phyloP scores from a whole-genome alignment of 2,113 vertebrate genomes.

The Diadophis punctatus region DNA sequence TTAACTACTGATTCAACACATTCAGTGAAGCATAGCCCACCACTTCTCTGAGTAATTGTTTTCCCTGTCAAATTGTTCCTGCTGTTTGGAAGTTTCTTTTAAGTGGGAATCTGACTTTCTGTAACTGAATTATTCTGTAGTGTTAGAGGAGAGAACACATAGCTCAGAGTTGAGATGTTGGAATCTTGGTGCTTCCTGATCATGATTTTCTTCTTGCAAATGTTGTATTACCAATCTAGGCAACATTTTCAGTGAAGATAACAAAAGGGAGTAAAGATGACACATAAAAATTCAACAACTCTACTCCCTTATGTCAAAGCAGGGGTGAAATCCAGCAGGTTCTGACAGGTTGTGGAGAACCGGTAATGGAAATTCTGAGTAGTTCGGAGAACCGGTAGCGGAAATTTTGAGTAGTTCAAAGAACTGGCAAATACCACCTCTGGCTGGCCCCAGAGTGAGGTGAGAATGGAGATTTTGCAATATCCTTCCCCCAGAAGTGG shows the following conservation, averaged over 20 bases:
- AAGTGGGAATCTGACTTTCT: neutral
- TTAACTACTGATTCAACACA: neutral
- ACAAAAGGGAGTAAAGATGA: neutral
- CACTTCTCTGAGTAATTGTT: neutral
- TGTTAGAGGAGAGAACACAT: neutral
- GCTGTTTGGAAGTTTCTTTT: neutral
- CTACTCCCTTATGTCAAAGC: neutral
- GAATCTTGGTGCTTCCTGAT: neutral
- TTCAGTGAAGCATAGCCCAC: neutral
- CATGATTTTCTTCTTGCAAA: neutral
- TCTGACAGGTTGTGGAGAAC: no score
- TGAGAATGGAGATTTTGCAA: no score
- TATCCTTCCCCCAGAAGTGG: no score
- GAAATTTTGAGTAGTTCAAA: no score
- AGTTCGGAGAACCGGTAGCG: no score
- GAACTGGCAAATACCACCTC: no score
- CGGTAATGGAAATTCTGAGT: no score
- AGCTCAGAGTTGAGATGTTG: neutral
- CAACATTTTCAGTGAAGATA: neutral
- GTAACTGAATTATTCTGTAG: neutral
- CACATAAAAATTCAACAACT: neutral
- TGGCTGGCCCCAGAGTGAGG: no score
- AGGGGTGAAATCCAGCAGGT: no score
- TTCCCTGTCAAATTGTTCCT: neutral
- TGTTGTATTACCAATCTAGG: neutral